Evolutionary conservation across 2,888 invertebrate species (phyloP), one percentile per base, ranked within the genome.

Genomic region (Hyposoter didymator): DNA sequence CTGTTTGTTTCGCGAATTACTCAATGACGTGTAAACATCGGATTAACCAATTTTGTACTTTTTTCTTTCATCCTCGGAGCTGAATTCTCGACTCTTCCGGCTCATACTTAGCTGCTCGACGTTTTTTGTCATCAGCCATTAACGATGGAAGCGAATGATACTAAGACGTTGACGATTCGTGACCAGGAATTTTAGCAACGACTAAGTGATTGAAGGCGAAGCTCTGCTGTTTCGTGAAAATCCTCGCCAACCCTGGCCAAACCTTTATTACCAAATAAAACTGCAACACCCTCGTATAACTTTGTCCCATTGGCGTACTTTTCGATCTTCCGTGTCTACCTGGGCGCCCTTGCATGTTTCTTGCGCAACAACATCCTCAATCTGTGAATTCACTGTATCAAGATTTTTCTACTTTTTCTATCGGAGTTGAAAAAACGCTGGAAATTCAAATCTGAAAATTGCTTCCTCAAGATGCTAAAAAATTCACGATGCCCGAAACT

Each of bases 181-280:
- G 69, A 69, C 17, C 28, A 17, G 17, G n/a, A 22, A 28, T 69
- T 69, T 69, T 28, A 69, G 10, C 8, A 3, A 69, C 69, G 47
- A 28, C 45, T 32, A 47, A 69, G 69, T 69, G 69, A 69, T 69
- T 47, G 47, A 22, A 17, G 45, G 14, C 22, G 17, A 28, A 17
- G 12, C 47, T 32, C 39, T 4, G 39, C 28, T 47, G 22, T 47
- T 67, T 67, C 43, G 43, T 17, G 17, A 69, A 69, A 47, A 32
- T 69, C 32, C 47, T 47, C 28, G 45, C 32, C 28, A 47, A 69
- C 28, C 47, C 28, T 28, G 14, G 28, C n/a, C 59, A 45, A 43
- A 62, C 74, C 69, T 69, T 69, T 69, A 69, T 47, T 69, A 14
- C 17, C 17, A 8, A 69, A 69, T 69, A 69, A 69, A 69, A 47